These are phyloP conservation scores for Microtus montanus DNA, from an alignment of 2,113 vertebrate genomes.

Conservation along the genomic window DNA sequence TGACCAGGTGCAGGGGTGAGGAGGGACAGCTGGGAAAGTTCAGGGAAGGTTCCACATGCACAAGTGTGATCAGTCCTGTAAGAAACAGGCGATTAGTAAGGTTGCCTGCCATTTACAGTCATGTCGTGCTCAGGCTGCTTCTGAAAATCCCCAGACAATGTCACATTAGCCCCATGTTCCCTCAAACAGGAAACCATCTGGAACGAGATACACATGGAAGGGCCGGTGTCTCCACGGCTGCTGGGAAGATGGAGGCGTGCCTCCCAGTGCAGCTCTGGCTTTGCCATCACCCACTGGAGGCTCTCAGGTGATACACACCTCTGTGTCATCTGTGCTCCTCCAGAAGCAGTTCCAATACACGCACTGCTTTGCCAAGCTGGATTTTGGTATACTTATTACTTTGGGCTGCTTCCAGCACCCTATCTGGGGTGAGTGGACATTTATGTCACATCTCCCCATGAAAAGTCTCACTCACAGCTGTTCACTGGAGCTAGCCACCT, in stretches of 20 bases:
- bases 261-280: background rate
- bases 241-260: background rate
- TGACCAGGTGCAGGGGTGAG: background rate
- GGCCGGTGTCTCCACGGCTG: background rate
- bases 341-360: background rate
- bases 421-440: background rate
- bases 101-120: background rate
- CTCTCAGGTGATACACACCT: background rate
- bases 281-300: too few relatives aligned
- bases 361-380: too few relatives aligned
- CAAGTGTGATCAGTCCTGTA: background rate
- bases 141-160: background rate
- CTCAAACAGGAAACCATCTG: background rate
- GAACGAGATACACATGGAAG: background rate
- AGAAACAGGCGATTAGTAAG: background rate
- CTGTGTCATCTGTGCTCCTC: background rate
- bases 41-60: too few relatives aligned
- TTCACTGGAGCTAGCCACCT: background rate
- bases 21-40: background rate
- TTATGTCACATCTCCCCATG: background rate
- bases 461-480: background rate
- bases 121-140: background rate
- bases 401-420: background rate
- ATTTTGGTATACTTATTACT: background rate
- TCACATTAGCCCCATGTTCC: background rate